These are phyloP conservation scores for Poeciliopsis infans DNA, from an alignment of 2,797 vertebrate genomes.

Conservation along the genomic window DNA sequence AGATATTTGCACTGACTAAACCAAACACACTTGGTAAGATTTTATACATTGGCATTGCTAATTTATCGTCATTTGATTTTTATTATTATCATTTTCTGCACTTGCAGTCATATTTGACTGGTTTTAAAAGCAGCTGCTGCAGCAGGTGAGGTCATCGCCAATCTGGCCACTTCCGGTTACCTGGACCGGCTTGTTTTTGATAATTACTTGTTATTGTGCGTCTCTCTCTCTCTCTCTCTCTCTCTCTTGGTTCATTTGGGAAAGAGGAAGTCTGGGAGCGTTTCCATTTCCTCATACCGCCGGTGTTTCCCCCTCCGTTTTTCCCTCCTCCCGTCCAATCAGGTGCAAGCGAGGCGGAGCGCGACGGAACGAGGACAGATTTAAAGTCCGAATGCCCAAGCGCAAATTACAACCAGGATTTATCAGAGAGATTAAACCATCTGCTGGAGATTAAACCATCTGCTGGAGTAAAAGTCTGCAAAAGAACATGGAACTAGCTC, in stretches of 20 bases:
- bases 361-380: background rate
- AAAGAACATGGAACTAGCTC: constrained; percentile 29
- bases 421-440: background rate
- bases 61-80: no score
- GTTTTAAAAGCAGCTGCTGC: background rate
- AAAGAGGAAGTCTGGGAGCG: background rate
- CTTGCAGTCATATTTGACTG: no score
- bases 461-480: background rate
- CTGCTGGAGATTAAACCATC: background rate
- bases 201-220: background rate
- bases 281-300: background rate
- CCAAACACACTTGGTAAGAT: no score
- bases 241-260: background rate
- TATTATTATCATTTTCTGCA: no score
- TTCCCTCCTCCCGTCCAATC: background rate
- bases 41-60: no score
- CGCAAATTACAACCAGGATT: background rate
- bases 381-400: background rate
- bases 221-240: no score
- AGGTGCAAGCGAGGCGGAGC: background rate
- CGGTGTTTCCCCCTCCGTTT: background rate
- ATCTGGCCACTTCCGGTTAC: background rate
- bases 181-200: background rate
- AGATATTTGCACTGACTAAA: no score
- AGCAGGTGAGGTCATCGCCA: background rate